Conservation (phyloP, 2,888 invertebrate genomes). For the Dolichopus griseipennis region DNA sequence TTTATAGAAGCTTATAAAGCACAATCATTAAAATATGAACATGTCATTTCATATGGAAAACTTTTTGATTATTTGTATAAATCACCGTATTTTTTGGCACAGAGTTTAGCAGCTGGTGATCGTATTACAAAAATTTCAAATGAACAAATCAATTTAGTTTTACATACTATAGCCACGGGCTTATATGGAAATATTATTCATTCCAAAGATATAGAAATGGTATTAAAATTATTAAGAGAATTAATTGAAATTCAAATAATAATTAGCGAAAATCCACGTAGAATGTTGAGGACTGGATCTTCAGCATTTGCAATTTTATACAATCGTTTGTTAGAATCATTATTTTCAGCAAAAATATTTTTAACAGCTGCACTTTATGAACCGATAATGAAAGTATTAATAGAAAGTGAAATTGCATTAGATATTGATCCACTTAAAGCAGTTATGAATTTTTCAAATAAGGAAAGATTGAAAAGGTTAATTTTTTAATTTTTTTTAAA, state of each 20-base stretch:
- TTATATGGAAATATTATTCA: constrained; percentile 66
- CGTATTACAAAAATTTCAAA: constrained; percentile 42
- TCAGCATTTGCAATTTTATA: constrained; percentile 83
- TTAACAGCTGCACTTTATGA: constrained; percentile 84
- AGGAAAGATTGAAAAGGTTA: constrained; percentile 51
- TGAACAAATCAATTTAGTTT: constrained; percentile 36
- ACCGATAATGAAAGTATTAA: constrained; percentile 82
- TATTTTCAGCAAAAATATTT: constrained; percentile 86
- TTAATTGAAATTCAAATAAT: constrained; percentile 64
- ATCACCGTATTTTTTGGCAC: constrained; percentile 61
- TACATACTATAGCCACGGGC: constrained; percentile 48
- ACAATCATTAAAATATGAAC: constrained; percentile 65
- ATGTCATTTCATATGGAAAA: constrained; percentile 57
- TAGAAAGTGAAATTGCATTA: constrained; percentile 83
- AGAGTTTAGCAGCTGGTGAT: constrained; percentile 60
- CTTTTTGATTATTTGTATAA: constrained; percentile 59
- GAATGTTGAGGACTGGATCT: constrained; percentile 72
- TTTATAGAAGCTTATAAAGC: constrained; percentile 78
- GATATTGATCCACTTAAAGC: constrained; percentile 87
- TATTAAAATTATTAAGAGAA: constrained; percentile 56
- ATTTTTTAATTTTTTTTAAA: no score
- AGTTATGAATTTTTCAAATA: constrained; percentile 34
- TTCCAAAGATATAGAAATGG: constrained; percentile 62
- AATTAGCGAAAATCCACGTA: constrained; percentile 58
- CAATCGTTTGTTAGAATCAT: constrained; percentile 77